These are phyloP conservation scores for Daphoenositta chrysoptera DNA, from an alignment of 2,113 vertebrate species.

Conservation along the genomic window DNA sequence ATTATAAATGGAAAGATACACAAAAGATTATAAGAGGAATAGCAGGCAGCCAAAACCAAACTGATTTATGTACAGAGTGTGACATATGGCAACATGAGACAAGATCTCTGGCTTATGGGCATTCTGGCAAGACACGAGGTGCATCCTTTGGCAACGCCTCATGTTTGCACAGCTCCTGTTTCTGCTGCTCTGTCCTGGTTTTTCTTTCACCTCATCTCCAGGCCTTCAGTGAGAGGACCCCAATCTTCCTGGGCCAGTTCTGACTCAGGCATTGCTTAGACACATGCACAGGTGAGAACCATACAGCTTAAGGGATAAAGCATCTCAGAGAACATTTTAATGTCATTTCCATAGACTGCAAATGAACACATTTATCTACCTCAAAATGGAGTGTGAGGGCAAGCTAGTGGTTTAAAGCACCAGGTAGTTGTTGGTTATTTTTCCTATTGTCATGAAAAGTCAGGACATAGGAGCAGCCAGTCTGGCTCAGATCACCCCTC, in stretches of 20 bases:
- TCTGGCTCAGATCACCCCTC: not conserved
- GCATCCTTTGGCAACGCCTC: not conserved
- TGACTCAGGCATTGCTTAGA: not conserved
- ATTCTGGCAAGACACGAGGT: not conserved
- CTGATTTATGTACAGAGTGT: not conserved
- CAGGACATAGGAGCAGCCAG: not conserved
- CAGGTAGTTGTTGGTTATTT: not conserved
- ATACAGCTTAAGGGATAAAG: not conserved
- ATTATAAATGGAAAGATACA: not conserved
- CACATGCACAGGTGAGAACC: not conserved
- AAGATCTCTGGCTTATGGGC: slow-evolving; percentile 33
- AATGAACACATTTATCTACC: not conserved
- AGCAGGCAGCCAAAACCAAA: slow-evolving; percentile 33
- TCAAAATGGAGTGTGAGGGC: not conserved
- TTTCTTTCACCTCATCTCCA: not conserved
- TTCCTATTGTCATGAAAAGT: not conserved
- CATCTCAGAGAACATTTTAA: not conserved
- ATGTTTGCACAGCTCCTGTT: not conserved
- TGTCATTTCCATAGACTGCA: not conserved
- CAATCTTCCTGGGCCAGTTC: not conserved
- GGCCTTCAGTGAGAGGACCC: not conserved
- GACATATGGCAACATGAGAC: slow-evolving; percentile 30
- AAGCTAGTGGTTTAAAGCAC: not conserved
- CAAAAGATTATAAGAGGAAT: not conserved
- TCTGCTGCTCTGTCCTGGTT: not conserved